A percentile compares a stretch with the other conserved stretches of the same genome.
These are phyloP conservation scores for Diachasmimorpha longicaudata DNA, from an alignment of 1,140 invertebrate species.

Conservation along the genomic window DNA sequence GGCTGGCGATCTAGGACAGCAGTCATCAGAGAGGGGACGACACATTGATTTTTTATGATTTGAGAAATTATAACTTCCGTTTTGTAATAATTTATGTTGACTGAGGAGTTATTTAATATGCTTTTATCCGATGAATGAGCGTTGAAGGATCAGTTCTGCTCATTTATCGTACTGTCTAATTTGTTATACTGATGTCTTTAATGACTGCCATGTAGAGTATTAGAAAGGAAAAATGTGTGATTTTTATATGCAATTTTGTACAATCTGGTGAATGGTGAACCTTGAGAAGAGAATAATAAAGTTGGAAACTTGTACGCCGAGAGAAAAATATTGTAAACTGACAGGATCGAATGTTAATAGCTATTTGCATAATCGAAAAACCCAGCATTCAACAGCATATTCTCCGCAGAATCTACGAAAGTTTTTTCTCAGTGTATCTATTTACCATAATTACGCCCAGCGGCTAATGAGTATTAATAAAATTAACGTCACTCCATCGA, in stretches of 20 bases:
- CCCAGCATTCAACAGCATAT: too few relatives aligned
- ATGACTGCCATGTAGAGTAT: background rate
- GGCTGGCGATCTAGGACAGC: conserved; percentile 67
- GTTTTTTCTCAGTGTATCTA: too few relatives aligned
- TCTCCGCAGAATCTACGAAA: too few relatives aligned
- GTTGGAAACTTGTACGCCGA: background rate
- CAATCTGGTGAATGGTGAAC: background rate
- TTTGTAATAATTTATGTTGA: background rate
- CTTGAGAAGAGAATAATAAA: background rate
- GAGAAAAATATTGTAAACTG: too few relatives aligned
- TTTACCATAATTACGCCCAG: background rate
- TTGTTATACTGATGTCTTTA: background rate
- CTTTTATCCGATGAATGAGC: background rate
- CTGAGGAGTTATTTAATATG: background rate
- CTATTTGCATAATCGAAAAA: too few relatives aligned
- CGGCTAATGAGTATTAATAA: background rate
- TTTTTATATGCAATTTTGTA: background rate
- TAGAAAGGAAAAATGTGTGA: background rate
- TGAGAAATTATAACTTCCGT: background rate
- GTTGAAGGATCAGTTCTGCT: background rate
- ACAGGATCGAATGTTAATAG: too few relatives aligned
- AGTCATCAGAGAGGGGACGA: background rate
- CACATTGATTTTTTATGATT: background rate
- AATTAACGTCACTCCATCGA: background rate
- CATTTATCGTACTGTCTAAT: background rate